Evolutionary conservation across 1,140 invertebrate genomes (phyloP), one percentile per base, ranked within the genome.

Genomic region (Manduca sexta): DNA sequence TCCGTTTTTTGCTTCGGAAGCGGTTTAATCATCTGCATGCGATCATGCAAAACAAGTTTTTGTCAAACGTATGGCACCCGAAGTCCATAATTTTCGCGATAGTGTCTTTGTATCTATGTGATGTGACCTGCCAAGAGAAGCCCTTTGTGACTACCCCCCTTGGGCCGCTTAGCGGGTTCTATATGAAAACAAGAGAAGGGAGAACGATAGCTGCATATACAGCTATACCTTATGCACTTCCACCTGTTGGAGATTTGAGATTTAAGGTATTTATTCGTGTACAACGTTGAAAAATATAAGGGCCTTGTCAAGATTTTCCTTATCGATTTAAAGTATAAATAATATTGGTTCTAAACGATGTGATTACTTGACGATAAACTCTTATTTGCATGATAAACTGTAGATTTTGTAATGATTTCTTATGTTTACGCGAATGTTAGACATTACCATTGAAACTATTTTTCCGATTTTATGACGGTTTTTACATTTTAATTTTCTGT

Each of bases 151-250:
- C 18, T 1, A 80, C 79, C 4, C 58, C 60, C 2, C 54, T 79
- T 11, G 88, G 88, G 0, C 65, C 68, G 46, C 54, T 88, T 2
- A 59, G 73, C 6, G 88, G 88, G 2, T 81, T 82, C 41, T 82
- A 79, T 47, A 66, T 88, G 49, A 72, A 74, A 44, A 84, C 87
- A 1, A 73, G 84, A 30, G 73, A 57, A 35, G 88, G 88, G 0
- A 78, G 80, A n/a, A 62, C 74, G 42, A 85, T 89, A 61, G 66
- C 86, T 0, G 88, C 87, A 15, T 88, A 61, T 68, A 88, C 81
- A 54, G 88, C 89, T 2, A 88, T 93, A 44, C 92, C 91, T 0
- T 92, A 88, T 57, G 91, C 92, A 0, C 67, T 88, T 49, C 89
- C 92, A 4, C 93, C 91, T 14, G 44, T 93, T 12, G 91, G 88